Conservation (phyloP, 53 echinoderm and acorn worm genomes). For the Paracentrotus lividus region DNA sequence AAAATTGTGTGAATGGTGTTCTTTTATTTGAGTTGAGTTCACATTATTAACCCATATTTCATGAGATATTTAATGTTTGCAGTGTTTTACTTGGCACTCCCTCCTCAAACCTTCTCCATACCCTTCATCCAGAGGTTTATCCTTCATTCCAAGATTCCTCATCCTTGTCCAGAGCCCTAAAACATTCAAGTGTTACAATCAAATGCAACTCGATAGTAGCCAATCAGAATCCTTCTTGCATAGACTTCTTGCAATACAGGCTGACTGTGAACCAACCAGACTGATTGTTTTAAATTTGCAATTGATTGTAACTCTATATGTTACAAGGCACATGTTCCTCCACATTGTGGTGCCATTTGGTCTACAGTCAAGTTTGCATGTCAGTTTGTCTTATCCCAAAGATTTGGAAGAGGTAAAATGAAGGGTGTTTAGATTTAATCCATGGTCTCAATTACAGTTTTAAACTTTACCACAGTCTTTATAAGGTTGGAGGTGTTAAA, state of each 20-base stretch:
- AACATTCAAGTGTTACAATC: too few relatives aligned
- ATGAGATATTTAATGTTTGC: neutral
- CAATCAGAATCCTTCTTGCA: too few relatives aligned
- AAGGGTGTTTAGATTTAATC: too few relatives aligned
- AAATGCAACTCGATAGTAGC: too few relatives aligned
- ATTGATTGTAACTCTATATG: too few relatives aligned
- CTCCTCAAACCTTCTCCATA: neutral
- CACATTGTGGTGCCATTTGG: neutral
- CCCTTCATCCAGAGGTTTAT: neutral
- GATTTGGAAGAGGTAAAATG: too few relatives aligned
- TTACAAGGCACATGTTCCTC: too few relatives aligned
- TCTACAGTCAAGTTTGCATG: neutral
- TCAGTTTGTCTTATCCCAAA: neutral
- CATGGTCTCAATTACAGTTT: too few relatives aligned
- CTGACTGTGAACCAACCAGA: too few relatives aligned
- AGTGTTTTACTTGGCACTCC: conserved; percentile 26
- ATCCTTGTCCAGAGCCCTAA: neutral
- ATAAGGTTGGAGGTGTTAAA: neutral
- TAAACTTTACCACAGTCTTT: neutral
- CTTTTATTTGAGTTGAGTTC: neutral
- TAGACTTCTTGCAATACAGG: too few relatives aligned
- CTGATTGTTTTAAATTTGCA: too few relatives aligned
- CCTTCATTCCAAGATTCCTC: neutral
- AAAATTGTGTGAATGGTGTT: too few relatives aligned
- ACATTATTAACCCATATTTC: neutral